A percentile compares a stretch with the other conserved stretches of the same genome.
Evolutionary conservation across 2,888 invertebrate species (phyloP).

Genomic region (Sisyra terminalis): DNA sequence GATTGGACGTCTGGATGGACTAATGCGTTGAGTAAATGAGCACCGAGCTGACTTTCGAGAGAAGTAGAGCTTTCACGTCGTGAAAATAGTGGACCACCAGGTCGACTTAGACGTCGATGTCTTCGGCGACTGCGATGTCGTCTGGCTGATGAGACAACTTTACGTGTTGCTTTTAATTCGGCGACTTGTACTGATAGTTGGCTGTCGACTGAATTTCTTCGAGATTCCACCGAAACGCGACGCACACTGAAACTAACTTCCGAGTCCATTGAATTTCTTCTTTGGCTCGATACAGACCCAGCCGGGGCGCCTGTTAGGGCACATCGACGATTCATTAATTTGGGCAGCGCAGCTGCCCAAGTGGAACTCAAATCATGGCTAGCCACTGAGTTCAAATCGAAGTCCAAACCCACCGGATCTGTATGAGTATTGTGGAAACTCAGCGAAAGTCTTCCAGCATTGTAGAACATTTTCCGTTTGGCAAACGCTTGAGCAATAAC

Average conservation of each 20-base stretch:
- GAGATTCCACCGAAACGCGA: conserved; percentile 71
- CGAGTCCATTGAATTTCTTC: conserved; percentile 38
- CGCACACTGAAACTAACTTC: conserved; percentile 60
- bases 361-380: conserved; percentile 79
- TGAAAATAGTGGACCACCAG: conserved; percentile 19
- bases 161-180: conserved; percentile 57
- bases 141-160: conserved; percentile 32
- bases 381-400: conserved; percentile 51
- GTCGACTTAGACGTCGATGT: conserved; percentile 26
- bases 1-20: conserved; percentile 32
- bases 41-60: conserved; percentile 63
- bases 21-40: conserved; percentile 45
- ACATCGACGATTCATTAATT: conserved; percentile 68
- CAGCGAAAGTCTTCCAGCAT: conserved; percentile 71
- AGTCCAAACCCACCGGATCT: conserved; percentile 74
- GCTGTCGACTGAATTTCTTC: conserved; percentile 76
- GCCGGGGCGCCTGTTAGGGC: conserved; percentile 50
- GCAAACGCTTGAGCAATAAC: conserved; percentile 84
- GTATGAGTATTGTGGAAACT: conserved; percentile 74
- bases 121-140: conserved; percentile 22
- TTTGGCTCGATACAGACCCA: conserved; percentile 33
- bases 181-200: conserved; percentile 73
- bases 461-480: conserved; percentile 68
- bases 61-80: conserved; percentile 56
- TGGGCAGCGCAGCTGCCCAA: conserved; percentile 82